Conservation (phyloP, 2,113 vertebrate species). For the Psophia crepitans region DNA sequence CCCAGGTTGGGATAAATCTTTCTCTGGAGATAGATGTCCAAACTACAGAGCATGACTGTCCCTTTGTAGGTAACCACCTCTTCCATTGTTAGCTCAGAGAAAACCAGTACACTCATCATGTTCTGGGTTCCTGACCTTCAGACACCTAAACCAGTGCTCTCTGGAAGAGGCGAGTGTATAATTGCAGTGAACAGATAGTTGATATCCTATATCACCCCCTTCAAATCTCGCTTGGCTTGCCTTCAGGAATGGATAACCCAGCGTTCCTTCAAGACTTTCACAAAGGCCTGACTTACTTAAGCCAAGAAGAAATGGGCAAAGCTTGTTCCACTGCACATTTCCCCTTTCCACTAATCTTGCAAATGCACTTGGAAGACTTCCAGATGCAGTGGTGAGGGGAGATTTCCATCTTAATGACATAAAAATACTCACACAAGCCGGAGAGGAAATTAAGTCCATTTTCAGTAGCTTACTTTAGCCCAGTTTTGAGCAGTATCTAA, state of each 20-base stretch:
- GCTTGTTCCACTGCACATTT: background rate
- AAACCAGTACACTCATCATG: background rate
- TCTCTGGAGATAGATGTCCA: background rate
- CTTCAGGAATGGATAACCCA: background rate
- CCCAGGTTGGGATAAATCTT: background rate
- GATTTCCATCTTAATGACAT: background rate
- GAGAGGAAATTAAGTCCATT: background rate
- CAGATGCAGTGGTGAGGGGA: background rate
- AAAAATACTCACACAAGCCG: background rate
- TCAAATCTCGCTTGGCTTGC: background rate
- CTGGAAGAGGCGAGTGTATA: background rate
- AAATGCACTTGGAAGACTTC: background rate
- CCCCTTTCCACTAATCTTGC: background rate
- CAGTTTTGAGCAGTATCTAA: background rate
- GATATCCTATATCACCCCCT: background rate
- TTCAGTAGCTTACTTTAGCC: background rate
- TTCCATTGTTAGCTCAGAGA: background rate
- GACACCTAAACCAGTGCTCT: background rate
- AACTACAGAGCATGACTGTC: background rate
- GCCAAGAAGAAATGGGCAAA: background rate
- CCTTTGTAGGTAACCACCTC: background rate
- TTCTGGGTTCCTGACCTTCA: background rate
- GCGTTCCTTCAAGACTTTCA: background rate
- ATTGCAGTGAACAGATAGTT: background rate
- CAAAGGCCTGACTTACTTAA: background rate